Evolutionary conservation across 2,113 vertebrate species (phyloP).

Genomic region (Mirounga angustirostris): DNA sequence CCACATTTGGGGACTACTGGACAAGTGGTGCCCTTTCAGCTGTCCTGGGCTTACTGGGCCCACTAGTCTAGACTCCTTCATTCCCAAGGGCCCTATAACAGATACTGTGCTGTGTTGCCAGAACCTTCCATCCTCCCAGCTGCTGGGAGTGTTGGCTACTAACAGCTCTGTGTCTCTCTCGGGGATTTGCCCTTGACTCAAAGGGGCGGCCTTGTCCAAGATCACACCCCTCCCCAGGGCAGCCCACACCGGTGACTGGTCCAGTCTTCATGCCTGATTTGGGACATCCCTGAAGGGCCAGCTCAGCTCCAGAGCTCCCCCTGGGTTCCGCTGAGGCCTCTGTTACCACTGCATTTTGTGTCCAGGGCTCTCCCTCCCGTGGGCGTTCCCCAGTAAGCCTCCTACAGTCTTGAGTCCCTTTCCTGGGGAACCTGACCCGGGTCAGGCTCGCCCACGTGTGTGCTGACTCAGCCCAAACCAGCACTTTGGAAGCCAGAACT

Average conservation of each 20-base stretch:
- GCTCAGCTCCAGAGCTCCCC: background rate
- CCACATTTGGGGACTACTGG: background rate
- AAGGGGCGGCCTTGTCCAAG: background rate
- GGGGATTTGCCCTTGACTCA: background rate
- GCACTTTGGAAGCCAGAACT: background rate
- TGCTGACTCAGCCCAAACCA: background rate
- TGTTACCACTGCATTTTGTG: no score
- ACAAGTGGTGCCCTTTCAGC: background rate
- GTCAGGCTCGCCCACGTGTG: background rate
- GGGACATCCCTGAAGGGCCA: background rate
- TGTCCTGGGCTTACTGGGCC: background rate
- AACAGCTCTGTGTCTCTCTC: background rate
- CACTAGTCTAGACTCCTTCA: background rate
- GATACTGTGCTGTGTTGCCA: background rate
- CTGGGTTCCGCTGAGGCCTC: background rate
- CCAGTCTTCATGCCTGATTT: background rate
- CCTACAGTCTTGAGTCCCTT: background rate
- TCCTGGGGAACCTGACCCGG: background rate
- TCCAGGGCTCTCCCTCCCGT: background rate
- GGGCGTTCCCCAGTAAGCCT: background rate
- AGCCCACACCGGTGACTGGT: background rate
- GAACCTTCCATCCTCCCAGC: background rate
- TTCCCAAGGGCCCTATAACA: background rate
- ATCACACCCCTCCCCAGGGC: background rate
- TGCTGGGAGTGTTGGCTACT: background rate